Evolutionary conservation across 2,888 invertebrate species (phyloP), one percentile per base, ranked within the genome.

Genomic region (Ochropleura plecta): DNA sequence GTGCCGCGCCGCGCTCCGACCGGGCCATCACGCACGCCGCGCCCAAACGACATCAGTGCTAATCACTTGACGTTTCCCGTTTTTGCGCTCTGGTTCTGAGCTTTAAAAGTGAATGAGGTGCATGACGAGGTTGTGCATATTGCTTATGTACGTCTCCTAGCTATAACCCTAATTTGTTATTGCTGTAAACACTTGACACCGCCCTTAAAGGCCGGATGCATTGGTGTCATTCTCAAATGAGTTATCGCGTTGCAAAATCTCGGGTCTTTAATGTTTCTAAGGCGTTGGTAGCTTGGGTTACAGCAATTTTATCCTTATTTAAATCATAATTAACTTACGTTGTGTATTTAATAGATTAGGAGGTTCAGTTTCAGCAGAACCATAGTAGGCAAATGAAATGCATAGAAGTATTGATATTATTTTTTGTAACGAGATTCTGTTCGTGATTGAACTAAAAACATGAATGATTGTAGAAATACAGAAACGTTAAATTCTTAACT

Each of bases 1-100:
- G 95, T 93, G 93, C 93, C 95, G 95, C 95, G 96, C 94, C 96
- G 95, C 94, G 95, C 93, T 94, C 92, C 93, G 91, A 93, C 92
- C 91, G 94, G 92, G 94, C 93, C 90, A 91, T 88, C 91, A 91
- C 92, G 91, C 91, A 91, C 92, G 91, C 92, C 94, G 94, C 92
- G 94, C 94, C 92, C 93, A 91, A 91, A 92, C 90, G 89, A 92
- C 91, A 91, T 89, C 92, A 94, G 94, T 95, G 94, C 92, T 93
- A 94, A 95, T 94, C 93, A 94, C 91, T 95, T 95, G 94, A 95
- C 95, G 95, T 95, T 95, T 94, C 91, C 88, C 89, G 91, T 92
- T 93, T 91, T 93, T 93, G 91, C 92, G 91, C 91, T 91, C 91
- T 90, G 91, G 92, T 92, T 92, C 91, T 91, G 92, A 93, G 93